Percentiles rank a stretch among this genome's conserved stretches.
phyloP scores from a whole-genome alignment of 30 jellyfish, hydroid and myxozoan species.

The Hydra vulgaris region DNA sequence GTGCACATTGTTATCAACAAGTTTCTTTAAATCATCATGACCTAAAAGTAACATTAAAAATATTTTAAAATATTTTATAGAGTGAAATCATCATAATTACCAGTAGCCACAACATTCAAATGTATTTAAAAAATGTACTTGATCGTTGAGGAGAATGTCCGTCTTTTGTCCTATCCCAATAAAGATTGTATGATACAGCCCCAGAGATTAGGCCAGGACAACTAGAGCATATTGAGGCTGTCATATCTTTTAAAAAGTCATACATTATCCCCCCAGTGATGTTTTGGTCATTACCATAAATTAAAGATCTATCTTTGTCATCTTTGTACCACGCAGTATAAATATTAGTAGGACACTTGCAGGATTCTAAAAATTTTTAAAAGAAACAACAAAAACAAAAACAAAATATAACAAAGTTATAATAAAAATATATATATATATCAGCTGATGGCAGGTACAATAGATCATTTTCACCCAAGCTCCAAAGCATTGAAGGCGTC shows the following conservation, averaged over 20 bases:
- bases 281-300: too few species aligned
- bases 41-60: conserved; percentile 9
- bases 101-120: too few species aligned
- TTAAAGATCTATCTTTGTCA: too few species aligned
- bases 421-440: too few species aligned
- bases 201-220: conserved; percentile 26
- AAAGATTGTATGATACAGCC: conserved; percentile 13
- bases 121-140: too few species aligned
- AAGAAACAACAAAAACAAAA: not conserved
- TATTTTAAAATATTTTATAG: too few species aligned
- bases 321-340: conserved; percentile 56
- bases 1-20: conserved; percentile 40
- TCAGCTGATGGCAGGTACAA: not conserved
- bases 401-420: too few species aligned
- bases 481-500: too few species aligned
- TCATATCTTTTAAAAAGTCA: conserved; percentile 13
- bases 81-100: too few species aligned
- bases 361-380: conserved; percentile 37
- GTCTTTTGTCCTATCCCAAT: conserved; percentile 50
- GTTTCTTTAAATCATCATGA: conserved; percentile 26
- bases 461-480: too few species aligned
- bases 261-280: not conserved
- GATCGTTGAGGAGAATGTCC: conserved; percentile 30
- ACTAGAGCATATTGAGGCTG: conserved; percentile 12
- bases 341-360: conserved; percentile 38